Percentiles rank a stretch among this genome's conserved stretches.
phyloP scores from a whole-genome alignment of 2,888 invertebrate genomes.

The Eucriotettix oculatus region DNA sequence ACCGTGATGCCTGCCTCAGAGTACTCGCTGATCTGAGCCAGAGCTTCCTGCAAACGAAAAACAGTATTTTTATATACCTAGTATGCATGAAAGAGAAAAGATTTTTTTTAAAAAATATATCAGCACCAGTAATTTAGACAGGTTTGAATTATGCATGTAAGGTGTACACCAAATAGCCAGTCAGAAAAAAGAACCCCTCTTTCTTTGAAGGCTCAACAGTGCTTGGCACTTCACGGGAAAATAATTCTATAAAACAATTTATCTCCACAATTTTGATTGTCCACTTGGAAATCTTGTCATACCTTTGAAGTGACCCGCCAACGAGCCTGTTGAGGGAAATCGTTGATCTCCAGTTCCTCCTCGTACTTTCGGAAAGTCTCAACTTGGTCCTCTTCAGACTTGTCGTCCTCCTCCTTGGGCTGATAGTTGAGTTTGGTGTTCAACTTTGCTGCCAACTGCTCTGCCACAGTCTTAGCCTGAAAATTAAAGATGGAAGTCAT shows the following conservation, averaged over 20 bases:
- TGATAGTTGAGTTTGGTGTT: conserved; percentile 96
- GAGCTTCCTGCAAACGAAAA: conserved; percentile 53
- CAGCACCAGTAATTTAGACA: too few species aligned
- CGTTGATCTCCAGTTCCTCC: conserved; percentile 98
- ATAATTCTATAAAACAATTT: neutral
- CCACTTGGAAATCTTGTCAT: conserved; percentile 8
- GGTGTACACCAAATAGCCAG: too few species aligned
- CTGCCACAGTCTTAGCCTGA: conserved; percentile 85
- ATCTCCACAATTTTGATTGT: neutral
- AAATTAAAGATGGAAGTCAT: neutral
- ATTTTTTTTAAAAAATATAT: too few species aligned
- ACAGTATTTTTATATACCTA: too few species aligned
- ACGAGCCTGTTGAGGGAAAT: conserved; percentile 97
- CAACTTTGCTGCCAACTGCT: conserved; percentile 89
- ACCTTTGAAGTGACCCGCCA: conserved; percentile 96
- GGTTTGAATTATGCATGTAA: too few species aligned
- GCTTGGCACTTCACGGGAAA: neutral
- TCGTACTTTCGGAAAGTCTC: conserved; percentile 79
- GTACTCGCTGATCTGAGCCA: conserved; percentile 96
- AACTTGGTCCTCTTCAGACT: conserved; percentile 44
- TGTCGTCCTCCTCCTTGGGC: conserved; percentile 69
- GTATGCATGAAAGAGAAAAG: too few species aligned
- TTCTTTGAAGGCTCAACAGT: too few species aligned
- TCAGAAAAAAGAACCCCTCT: too few species aligned
- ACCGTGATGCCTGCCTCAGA: conserved; percentile 98